Evolutionary conservation across 1,140 invertebrate genomes (phyloP).

Genomic region (Drosophila mauritiana): DNA sequence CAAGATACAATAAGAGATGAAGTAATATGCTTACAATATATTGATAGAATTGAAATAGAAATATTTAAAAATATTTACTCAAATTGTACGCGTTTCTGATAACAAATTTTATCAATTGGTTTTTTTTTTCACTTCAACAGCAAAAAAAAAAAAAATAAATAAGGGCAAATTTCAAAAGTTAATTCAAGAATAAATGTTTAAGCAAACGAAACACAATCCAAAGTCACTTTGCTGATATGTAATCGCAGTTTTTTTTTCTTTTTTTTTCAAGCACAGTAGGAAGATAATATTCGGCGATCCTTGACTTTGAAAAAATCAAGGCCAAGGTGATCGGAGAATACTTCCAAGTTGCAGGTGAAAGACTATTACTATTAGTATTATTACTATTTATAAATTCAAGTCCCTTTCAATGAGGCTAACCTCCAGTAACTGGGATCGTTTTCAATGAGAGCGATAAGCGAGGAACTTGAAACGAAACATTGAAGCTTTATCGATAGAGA

Average conservation of each 20-base stretch:
- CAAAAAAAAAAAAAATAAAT: neutral
- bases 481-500: slow-evolving; percentile 12
- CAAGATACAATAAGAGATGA: neutral
- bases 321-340: too few species aligned
- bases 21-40: too few species aligned
- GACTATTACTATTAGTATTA: too few species aligned
- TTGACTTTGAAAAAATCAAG: neutral
- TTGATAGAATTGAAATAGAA: too few species aligned
- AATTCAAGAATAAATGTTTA: neutral
- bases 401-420: slow-evolving; percentile 7
- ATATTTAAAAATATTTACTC: too few species aligned
- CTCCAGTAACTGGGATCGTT: slow-evolving; percentile 36
- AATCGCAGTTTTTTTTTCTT: neutral
- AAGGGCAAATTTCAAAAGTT: neutral
- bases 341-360: too few species aligned
- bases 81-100: too few species aligned
- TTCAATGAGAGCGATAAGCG: slow-evolving; percentile 33
- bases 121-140: too few species aligned
- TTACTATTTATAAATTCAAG: too few species aligned
- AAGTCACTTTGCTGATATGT: neutral
- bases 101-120: too few species aligned
- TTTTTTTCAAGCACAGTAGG: neutral
- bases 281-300: too few species aligned
- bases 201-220: neutral
- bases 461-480: slow-evolving; percentile 21